Evolutionary conservation across 2,888 invertebrate genomes (phyloP).

Genomic region (Cataglyphis rosenhaueri): DNA sequence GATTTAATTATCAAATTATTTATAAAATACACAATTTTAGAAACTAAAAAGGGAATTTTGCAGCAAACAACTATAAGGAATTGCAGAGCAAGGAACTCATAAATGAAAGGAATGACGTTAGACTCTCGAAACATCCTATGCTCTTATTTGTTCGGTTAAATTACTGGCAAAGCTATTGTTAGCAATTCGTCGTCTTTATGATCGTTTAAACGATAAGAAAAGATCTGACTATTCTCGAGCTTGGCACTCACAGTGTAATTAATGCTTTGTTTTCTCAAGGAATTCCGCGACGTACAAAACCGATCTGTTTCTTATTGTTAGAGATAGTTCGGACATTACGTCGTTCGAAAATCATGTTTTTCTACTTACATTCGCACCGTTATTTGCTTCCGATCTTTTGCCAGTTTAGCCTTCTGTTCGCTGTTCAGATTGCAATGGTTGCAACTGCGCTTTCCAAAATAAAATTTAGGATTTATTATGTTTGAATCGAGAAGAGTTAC

Average conservation of each 20-base stretch:
- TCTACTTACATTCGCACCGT: not conserved
- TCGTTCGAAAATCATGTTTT: not conserved
- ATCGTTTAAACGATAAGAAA: slow-evolving; percentile 5
- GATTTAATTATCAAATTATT: not conserved
- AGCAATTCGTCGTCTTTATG: not conserved
- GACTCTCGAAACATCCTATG: not conserved
- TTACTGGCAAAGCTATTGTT: not conserved
- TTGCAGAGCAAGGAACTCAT: not conserved
- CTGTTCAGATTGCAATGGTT: not conserved
- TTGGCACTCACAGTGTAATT: not conserved
- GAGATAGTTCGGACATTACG: not conserved
- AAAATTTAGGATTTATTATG: not conserved
- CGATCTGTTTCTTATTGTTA: not conserved
- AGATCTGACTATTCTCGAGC: not conserved
- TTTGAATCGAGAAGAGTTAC: no score
- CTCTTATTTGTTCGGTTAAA: slow-evolving; percentile 3
- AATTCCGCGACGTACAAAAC: not conserved
- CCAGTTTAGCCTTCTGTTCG: not conserved
- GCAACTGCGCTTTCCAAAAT: not conserved
- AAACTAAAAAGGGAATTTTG: not conserved
- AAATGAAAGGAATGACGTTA: not conserved
- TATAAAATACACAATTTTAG: not conserved
- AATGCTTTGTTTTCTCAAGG: not conserved
- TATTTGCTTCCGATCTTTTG: not conserved
- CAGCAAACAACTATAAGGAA: not conserved